Percentiles rank a stretch among this genome's conserved stretches.
These are phyloP conservation scores for Incurvaria masculella DNA, from an alignment of 2,888 invertebrate genomes.

Conservation along the genomic window DNA sequence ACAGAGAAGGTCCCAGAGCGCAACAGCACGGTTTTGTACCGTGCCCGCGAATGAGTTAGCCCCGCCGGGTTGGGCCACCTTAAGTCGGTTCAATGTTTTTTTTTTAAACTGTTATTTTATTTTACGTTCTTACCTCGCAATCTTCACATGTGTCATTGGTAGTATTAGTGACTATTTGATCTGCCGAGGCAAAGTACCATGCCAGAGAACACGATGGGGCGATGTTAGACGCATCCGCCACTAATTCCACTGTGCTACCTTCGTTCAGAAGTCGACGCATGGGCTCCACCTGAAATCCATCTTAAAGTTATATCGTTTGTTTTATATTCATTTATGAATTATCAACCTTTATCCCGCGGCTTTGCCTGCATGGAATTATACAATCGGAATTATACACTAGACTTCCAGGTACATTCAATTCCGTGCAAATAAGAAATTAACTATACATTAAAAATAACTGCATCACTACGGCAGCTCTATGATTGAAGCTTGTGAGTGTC, in stretches of 20 bases:
- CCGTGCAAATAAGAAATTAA: not conserved
- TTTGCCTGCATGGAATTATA: not conserved
- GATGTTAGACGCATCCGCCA: slow-evolving; percentile 26
- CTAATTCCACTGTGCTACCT: slow-evolving; percentile 19
- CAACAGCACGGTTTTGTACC: too few relatives aligned
- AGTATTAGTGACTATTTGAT: slow-evolving; percentile 16
- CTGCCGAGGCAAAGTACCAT: slow-evolving; percentile 29
- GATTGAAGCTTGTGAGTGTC: too few relatives aligned
- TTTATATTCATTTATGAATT: too few relatives aligned
- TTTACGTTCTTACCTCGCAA: slow-evolving; percentile 4
- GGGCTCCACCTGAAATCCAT: slow-evolving; percentile 22
- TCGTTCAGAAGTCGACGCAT: slow-evolving; percentile 23
- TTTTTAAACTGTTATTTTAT: too few relatives aligned
- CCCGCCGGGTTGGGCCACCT: too few relatives aligned
- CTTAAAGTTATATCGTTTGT: not conserved
- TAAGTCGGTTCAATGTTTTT: too few relatives aligned
- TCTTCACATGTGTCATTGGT: slow-evolving; percentile 5
- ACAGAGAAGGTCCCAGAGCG: too few relatives aligned
- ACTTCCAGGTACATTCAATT: not conserved
- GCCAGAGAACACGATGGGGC: slow-evolving; percentile 27
- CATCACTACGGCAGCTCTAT: too few relatives aligned
- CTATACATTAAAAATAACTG: not conserved
- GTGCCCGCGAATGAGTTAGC: too few relatives aligned
- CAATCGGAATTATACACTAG: not conserved
- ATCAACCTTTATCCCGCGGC: too few relatives aligned